phyloP scores from a whole-genome alignment of 2,113 vertebrate species.

The Rhinogobius similis region DNA sequence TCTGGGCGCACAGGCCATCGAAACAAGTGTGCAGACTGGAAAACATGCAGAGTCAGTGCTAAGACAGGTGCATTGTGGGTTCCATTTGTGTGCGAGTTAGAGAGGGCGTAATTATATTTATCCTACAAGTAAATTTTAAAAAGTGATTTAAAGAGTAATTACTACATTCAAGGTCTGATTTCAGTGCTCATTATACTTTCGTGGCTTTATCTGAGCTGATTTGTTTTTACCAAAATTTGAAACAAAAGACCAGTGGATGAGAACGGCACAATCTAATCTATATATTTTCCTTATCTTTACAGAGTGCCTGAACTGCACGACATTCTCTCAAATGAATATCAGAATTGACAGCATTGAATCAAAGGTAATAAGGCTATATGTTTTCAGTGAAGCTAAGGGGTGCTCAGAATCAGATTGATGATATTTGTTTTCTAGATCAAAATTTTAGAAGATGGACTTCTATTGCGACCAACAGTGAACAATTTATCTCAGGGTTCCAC shows the following conservation, averaged over 20 bases:
- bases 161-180: slow-evolving; percentile 31
- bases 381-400: slow-evolving; percentile 2
- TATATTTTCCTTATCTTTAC: slow-evolving; percentile 34
- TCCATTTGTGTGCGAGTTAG: background rate
- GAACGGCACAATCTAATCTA: slow-evolving; percentile 1
- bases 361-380: slow-evolving; percentile 77
- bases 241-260: slow-evolving; percentile 6
- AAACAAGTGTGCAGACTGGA: slow-evolving; percentile 37
- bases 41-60: slow-evolving; percentile 43
- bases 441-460: slow-evolving; percentile 74
- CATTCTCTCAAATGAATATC: slow-evolving; percentile 83
- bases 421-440: slow-evolving; percentile 77
- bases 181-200: slow-evolving; percentile 45
- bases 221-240: background rate
- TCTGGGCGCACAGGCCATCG: no score
- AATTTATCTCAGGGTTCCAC: slow-evolving; percentile 74
- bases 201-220: slow-evolving; percentile 37
- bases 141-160: slow-evolving; percentile 58
- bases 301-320: slow-evolving; percentile 96
- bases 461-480: slow-evolving; percentile 55
- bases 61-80: slow-evolving; percentile 18
- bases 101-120: slow-evolving; percentile 46
- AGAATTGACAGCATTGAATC: slow-evolving; percentile 85
- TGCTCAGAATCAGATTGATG: slow-evolving; percentile 14
- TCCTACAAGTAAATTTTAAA: slow-evolving; percentile 45